Evolutionary conservation across 1,140 invertebrate species (phyloP), one percentile per base, ranked within the genome.

Genomic region (Mactra quadrangularis): DNA sequence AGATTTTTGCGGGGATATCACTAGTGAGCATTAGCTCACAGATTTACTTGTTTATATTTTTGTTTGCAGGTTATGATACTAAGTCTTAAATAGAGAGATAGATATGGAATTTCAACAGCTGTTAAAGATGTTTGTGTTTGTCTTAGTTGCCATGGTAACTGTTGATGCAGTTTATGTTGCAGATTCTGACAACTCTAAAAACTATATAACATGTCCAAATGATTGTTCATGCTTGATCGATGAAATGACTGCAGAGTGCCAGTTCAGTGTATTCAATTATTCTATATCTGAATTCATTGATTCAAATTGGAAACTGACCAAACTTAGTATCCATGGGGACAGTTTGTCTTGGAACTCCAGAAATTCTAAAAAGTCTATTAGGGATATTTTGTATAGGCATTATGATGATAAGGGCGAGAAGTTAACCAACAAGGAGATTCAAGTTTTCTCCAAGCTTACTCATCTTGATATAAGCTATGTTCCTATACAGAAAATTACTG

Each of bases 391-490:
- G 33, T 78, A n/a, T 17, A 31, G 33, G 7, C 25, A 35, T 2
- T 53, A 4, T 11, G 41, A 27, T 27, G 35, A 27, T 25, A 3
- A 29, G 6, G 25, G 7, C 55, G n/a, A 38, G 17, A 27, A 3
- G 17, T 15, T 11, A 7, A 9, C 19, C 31, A 35, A 22, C 29
- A 29, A 35, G 19, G 17, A 35, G 33, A 11, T 7, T 25, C 22
- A 55, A 29, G 9, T 35, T 1, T 68, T 68, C 22, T 52, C 47
- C 7, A 25, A 25, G 25, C 45, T 78, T 35, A 41, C n/a, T 11
- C 31, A 47, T 15, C 52, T 81, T 29, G 77, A 81, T 11, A 60
- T 81, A 11, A 70, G 64, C n/a, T 70, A 81, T 47, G 41, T 81
- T 35, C 66, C 77, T 7, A 50, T 81, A 25, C 9, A 60, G 15